These are phyloP conservation scores for Gorsachius goisagi DNA, from an alignment of 2,113 vertebrate genomes.

Conservation along the genomic window DNA sequence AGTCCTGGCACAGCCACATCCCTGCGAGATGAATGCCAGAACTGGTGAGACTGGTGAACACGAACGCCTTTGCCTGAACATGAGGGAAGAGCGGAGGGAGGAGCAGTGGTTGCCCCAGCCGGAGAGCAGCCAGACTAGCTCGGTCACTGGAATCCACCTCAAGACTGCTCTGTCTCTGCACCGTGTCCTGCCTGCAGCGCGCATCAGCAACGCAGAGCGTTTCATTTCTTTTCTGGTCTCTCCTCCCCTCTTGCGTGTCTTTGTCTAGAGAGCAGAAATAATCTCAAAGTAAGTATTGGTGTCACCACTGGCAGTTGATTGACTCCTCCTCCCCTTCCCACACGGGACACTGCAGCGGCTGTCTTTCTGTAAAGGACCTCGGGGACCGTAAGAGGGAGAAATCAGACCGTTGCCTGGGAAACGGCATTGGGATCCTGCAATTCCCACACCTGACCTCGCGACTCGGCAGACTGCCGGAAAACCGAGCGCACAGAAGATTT, in stretches of 20 bases:
- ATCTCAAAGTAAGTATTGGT: neutral
- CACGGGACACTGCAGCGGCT: too few relatives aligned
- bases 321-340: neutral
- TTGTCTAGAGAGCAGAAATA: neutral
- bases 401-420: neutral
- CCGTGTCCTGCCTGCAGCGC: neutral
- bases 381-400: neutral
- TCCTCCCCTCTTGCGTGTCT: neutral
- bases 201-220: too few relatives aligned
- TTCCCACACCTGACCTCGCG: rapidly evolving
- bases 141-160: neutral
- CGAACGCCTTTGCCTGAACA: neutral
- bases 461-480: neutral
- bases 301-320: neutral
- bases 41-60: neutral
- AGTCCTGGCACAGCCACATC: neutral
- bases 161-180: neutral
- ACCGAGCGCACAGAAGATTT: rapidly evolving
- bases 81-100: neutral
- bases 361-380: neutral
- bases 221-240: neutral
- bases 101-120: neutral
- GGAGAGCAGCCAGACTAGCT: neutral
- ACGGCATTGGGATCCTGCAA: neutral
- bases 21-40: neutral